Evolutionary conservation across 1,140 invertebrate species (phyloP).

Genomic region (Heliconius melpomene): DNA sequence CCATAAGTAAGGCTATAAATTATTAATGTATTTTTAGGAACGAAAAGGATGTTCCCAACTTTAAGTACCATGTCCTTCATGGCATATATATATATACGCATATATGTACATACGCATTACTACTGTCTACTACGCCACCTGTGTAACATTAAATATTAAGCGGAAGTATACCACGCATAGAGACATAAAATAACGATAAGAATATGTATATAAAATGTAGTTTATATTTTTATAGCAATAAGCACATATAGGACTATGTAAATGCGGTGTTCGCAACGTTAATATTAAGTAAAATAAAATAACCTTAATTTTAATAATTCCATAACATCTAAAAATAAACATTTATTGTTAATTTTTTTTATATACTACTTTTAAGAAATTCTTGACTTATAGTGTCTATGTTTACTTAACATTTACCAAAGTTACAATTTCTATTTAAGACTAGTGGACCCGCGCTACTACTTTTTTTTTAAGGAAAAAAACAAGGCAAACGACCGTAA

Average conservation of each 20-base stretch:
- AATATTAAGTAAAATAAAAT: too few relatives aligned
- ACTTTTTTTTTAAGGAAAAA: too few relatives aligned
- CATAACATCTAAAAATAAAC: too few relatives aligned
- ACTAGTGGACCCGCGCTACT: too few relatives aligned
- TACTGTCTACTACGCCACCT: neutral
- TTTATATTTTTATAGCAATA: neutral
- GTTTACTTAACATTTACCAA: too few relatives aligned
- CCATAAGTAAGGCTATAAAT: neutral
- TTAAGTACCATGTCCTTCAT: neutral
- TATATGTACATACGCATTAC: neutral
- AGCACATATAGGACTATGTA: neutral
- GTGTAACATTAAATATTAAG: slow-evolving; percentile 8
- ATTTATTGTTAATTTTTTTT: too few relatives aligned
- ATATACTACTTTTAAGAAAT: too few relatives aligned
- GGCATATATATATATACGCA: neutral
- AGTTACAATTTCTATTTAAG: too few relatives aligned
- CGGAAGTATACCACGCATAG: neutral
- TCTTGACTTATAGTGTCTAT: too few relatives aligned
- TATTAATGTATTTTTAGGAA: neutral
- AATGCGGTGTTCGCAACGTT: neutral
- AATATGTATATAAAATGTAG: too few relatives aligned
- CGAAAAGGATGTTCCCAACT: neutral
- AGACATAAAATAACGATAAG: neutral
- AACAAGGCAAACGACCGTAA: too few relatives aligned
- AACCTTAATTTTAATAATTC: too few relatives aligned